A percentile compares a stretch with the other conserved stretches of the same genome.
Conservation (phyloP, 2,888 invertebrate genomes). For the Tiphia femorata region DNA sequence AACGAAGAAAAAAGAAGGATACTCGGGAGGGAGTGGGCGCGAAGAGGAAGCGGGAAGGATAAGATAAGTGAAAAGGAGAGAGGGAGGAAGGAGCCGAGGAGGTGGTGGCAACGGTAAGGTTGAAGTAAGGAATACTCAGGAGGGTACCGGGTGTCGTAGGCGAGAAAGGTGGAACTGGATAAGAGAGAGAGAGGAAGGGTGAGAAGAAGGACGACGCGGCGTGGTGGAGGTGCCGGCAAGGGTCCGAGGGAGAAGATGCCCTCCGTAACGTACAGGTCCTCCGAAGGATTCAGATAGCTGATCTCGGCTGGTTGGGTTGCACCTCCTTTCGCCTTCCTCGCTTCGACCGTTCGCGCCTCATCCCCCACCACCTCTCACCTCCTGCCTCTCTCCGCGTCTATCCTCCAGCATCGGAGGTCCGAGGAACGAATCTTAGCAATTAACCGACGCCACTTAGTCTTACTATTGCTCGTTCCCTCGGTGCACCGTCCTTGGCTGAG, state of each 20-base stretch:
- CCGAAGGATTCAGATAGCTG: conserved; percentile 45
- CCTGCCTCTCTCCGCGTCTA: too few species aligned
- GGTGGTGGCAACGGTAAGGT: too few species aligned
- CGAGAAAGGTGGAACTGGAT: too few species aligned
- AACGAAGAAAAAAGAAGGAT: too few species aligned
- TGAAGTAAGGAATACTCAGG: too few species aligned
- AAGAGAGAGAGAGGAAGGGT: too few species aligned
- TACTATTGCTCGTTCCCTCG: conserved; percentile 36
- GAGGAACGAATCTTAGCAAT: conserved; percentile 53
- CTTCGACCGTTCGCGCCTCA: conserved; percentile 11
- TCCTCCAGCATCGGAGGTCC: conserved; percentile 41
- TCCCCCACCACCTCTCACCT: not conserved
- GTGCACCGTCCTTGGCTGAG: conserved; percentile 14
- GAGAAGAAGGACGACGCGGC: not conserved
- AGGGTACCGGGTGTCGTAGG: too few species aligned
- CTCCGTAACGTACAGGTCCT: conserved; percentile 25
- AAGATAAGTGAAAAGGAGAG: too few species aligned
- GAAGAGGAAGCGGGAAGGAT: too few species aligned
- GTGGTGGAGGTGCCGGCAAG: conserved; percentile 1
- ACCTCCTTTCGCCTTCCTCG: conserved; percentile 36
- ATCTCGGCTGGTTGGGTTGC: conserved; percentile 49
- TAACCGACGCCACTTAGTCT: conserved; percentile 58
- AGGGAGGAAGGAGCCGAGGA: too few species aligned
- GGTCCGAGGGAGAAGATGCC: conserved; percentile 35
- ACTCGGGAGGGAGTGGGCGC: too few species aligned